Evolutionary conservation across 2,888 invertebrate species (phyloP).

Genomic region (Bombylius discolor): DNA sequence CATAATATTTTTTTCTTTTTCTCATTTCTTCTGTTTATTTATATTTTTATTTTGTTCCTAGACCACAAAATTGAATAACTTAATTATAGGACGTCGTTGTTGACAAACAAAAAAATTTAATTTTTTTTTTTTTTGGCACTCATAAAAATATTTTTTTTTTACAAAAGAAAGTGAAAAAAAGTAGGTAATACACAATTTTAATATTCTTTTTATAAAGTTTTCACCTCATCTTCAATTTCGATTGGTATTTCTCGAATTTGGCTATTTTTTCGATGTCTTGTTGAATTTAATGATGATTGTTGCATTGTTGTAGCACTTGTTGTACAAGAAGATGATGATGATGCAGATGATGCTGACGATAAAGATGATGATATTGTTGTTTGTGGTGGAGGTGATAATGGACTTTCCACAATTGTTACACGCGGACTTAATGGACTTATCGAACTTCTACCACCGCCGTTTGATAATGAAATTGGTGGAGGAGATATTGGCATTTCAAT

Average conservation of each 20-base stretch:
- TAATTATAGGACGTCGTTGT: too few species aligned
- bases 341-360: constrained; percentile 21
- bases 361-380: constrained; percentile 18
- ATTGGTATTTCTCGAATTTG: constrained; percentile 34
- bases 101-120: too few species aligned
- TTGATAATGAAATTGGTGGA: constrained; percentile 18
- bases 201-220: neutral
- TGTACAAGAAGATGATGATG: neutral
- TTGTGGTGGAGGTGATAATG: constrained; percentile 23
- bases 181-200: too few species aligned
- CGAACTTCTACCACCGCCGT: constrained; percentile 11
- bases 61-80: too few species aligned
- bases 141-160: too few species aligned
- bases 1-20: too few species aligned
- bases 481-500: constrained; percentile 37
- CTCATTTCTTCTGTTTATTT: too few species aligned
- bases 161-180: too few species aligned
- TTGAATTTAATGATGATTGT: constrained; percentile 11
- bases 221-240: constrained; percentile 33
- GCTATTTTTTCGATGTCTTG: constrained; percentile 19
- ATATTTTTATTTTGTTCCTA: too few species aligned
- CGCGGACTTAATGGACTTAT: constrained; percentile 18
- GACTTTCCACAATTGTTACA: constrained; percentile 21
- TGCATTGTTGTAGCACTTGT: neutral
- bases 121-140: too few species aligned